phyloP scores from a whole-genome alignment of 2,797 vertebrate species.

The Xiphophorus birchmanni region DNA sequence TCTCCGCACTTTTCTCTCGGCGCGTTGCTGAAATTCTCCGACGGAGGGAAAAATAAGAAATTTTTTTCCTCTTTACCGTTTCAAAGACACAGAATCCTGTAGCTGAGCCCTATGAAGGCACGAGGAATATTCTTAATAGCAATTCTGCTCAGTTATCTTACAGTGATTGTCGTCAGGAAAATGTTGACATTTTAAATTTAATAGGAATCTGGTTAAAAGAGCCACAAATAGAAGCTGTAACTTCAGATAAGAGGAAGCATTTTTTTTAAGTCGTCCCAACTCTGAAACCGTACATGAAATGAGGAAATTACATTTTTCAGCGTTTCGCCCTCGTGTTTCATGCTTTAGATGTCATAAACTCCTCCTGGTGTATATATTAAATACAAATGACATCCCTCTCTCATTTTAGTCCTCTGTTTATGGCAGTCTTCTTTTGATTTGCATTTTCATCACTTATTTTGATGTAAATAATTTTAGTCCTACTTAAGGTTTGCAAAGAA shows the following conservation, averaged over 20 bases:
- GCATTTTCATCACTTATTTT: conserved; percentile 81
- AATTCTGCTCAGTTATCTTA: conserved; percentile 1
- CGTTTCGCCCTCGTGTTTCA: conserved; percentile 14
- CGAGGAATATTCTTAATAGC: neutral
- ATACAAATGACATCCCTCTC: conserved; percentile 64
- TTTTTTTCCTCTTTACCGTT: conserved; percentile 21
- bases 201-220: neutral
- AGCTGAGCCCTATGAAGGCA: conserved; percentile 56
- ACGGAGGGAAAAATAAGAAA: conserved; percentile 44
- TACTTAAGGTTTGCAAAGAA: conserved; percentile 75
- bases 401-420: conserved; percentile 70
- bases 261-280: conserved; percentile 23
- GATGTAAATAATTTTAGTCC: conserved; percentile 87
- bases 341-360: conserved; percentile 36
- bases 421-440: conserved; percentile 62
- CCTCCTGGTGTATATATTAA: conserved; percentile 79
- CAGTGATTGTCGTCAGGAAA: neutral
- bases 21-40: conserved; percentile 62
- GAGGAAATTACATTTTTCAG: conserved; percentile 29
- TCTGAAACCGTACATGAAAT: conserved; percentile 3
- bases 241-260: conserved; percentile 27
- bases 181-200: neutral
- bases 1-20: conserved; percentile 48
- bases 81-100: conserved; percentile 49
- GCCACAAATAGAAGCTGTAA: conserved; percentile 24